Evolutionary conservation across 2,113 vertebrate genomes (phyloP).

Genomic region (Hyperopisus bebe): DNA sequence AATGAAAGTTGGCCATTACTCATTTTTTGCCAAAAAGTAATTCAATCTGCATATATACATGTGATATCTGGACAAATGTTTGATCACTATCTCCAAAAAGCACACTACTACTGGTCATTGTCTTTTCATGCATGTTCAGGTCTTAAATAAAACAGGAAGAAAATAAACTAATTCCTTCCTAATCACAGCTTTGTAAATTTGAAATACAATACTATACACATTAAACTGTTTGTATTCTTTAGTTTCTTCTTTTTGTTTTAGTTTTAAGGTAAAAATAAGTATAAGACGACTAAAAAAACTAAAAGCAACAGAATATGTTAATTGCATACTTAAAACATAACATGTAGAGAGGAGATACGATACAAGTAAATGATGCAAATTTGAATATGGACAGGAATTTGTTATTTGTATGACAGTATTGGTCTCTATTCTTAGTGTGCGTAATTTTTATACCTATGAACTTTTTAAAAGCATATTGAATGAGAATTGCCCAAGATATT

Average conservation of each 20-base stretch:
- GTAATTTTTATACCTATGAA: background rate
- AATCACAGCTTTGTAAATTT: background rate
- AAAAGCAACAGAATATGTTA: background rate
- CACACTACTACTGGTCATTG: background rate
- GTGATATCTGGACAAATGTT: background rate
- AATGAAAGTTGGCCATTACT: background rate
- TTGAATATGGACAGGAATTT: background rate
- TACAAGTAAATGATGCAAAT: background rate
- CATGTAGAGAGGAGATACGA: background rate
- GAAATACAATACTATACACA: background rate
- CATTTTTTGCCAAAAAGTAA: background rate
- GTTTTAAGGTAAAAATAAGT: background rate
- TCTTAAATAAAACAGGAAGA: background rate
- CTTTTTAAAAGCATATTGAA: background rate
- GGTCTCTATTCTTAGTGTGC: background rate
- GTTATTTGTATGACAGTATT: background rate
- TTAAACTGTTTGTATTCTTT: background rate
- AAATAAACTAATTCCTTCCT: background rate
- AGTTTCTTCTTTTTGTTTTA: background rate
- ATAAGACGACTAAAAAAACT: background rate
- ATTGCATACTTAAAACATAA: background rate
- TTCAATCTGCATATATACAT: background rate
- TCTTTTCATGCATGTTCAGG: background rate
- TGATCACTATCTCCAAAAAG: background rate
- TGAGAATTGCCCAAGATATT: background rate